A percentile compares a stretch with the other conserved stretches of the same genome.
Evolutionary conservation across 1,140 invertebrate species (phyloP).

Genomic region (Palaemon carinicauda): DNA sequence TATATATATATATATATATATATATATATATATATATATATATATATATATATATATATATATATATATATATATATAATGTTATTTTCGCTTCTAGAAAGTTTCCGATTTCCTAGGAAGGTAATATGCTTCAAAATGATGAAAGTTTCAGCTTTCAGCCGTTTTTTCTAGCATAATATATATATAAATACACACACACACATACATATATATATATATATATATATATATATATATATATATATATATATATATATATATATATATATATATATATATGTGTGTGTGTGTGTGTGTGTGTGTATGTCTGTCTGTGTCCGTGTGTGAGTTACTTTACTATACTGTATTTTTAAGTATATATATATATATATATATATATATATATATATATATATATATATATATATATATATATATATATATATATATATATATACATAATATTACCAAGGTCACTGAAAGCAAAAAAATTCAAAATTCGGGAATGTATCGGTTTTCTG

Average conservation of each 20-base stretch:
- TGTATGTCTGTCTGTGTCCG: no score
- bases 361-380: slow-evolving; percentile 14
- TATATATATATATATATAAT: slow-evolving; percentile 25
- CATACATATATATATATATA: neutral
- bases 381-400: neutral
- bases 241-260: neutral
- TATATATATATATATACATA: neutral
- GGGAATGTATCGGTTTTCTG: no score
- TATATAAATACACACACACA: neutral
- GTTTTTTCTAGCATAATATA: neutral
- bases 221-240: neutral
- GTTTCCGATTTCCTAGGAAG: no score
- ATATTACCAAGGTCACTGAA: no score
- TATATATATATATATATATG: neutral
- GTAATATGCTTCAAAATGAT: no score
- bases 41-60: slow-evolving; percentile 27
- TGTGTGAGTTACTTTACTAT: no score
- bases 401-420: neutral
- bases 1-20: slow-evolving; percentile 18
- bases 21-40: slow-evolving; percentile 4
- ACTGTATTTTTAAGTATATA: no score
- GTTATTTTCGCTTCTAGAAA: no score
- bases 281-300: no score
- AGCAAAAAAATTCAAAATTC: no score
- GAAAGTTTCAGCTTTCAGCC: no score